These are phyloP conservation scores for Drosophila erecta DNA, from an alignment of 1,140 invertebrate genomes.

Conservation along the genomic window DNA sequence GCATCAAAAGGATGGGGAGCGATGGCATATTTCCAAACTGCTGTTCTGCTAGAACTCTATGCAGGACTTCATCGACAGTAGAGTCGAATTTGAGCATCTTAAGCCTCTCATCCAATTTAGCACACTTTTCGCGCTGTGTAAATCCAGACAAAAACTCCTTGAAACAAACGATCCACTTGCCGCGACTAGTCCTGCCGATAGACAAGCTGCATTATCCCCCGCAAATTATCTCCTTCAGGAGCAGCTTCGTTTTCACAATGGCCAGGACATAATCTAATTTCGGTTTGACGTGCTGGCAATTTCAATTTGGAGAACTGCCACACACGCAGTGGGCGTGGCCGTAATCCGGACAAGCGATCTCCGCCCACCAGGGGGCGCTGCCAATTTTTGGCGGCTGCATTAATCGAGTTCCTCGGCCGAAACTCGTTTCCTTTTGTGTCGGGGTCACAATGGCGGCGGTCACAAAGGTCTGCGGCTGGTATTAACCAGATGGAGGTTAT, in stretches of 20 bases:
- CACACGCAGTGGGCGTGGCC: conserved; percentile 29
- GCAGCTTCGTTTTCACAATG: conserved; percentile 29
- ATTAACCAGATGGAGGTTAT: conserved; percentile 75
- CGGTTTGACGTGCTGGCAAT: conserved; percentile 54
- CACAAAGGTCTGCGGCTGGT: conserved; percentile 54
- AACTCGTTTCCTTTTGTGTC: conserved; percentile 31
- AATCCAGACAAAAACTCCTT: not conserved
- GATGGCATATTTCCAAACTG: not conserved
- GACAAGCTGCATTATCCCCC: conserved; percentile 11
- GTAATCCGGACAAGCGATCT: conserved; percentile 24
- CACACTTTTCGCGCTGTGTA: not conserved
- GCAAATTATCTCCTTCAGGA: conserved; percentile 26
- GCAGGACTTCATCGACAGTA: not conserved
- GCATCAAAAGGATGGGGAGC: not conserved
- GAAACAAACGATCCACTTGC: not conserved
- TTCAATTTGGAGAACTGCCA: conserved; percentile 39
- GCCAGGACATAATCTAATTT: conserved; percentile 41
- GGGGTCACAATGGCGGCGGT: conserved; percentile 44
- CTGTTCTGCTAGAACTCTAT: not conserved
- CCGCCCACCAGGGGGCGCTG: conserved; percentile 31
- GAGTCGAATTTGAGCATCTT: no score
- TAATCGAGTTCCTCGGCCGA: conserved; percentile 48
- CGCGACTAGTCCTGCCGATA: not conserved
- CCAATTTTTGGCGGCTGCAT: conserved; percentile 45
- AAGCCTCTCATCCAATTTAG: no score